A percentile compares a stretch with the other conserved stretches of the same genome.
These are phyloP conservation scores for Cephonodes hylas DNA, from an alignment of 2,888 invertebrate species.

Conservation along the genomic window DNA sequence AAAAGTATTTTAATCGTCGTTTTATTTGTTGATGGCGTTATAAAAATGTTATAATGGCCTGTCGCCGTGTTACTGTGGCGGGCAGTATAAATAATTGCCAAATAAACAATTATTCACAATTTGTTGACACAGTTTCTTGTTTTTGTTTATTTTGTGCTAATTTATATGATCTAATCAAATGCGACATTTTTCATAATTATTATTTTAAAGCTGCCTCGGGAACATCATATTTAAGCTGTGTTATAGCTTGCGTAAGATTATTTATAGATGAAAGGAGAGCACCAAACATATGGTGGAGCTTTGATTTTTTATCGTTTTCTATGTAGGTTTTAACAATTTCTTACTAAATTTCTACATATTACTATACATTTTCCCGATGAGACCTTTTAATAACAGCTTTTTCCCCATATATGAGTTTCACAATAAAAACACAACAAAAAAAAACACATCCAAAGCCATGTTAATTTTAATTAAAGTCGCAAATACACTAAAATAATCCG, in stretches of 20 bases:
- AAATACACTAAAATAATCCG: neutral
- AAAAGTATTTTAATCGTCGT: conserved; percentile 1
- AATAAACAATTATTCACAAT: neutral
- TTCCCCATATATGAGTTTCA: too few relatives aligned
- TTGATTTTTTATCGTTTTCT: neutral
- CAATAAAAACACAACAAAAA: neutral
- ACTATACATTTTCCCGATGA: too few relatives aligned
- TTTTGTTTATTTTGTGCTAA: neutral
- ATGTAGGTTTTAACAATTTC: neutral
- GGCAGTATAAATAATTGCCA: neutral
- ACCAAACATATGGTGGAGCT: too few relatives aligned
- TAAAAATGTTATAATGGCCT: neutral
- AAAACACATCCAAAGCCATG: neutral
- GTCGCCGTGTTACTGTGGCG: neutral
- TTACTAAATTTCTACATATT: too few relatives aligned
- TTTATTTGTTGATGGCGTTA: neutral
- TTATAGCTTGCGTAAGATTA: too few relatives aligned
- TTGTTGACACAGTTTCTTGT: neutral
- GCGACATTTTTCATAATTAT: too few relatives aligned
- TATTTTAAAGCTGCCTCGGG: too few relatives aligned
- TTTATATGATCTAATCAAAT: too few relatives aligned
- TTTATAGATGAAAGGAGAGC: too few relatives aligned
- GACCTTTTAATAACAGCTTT: too few relatives aligned
- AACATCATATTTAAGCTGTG: too few relatives aligned
- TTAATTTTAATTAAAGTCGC: neutral